phyloP scores from a whole-genome alignment of 2,888 invertebrate species.

The Volucella bombylans region DNA sequence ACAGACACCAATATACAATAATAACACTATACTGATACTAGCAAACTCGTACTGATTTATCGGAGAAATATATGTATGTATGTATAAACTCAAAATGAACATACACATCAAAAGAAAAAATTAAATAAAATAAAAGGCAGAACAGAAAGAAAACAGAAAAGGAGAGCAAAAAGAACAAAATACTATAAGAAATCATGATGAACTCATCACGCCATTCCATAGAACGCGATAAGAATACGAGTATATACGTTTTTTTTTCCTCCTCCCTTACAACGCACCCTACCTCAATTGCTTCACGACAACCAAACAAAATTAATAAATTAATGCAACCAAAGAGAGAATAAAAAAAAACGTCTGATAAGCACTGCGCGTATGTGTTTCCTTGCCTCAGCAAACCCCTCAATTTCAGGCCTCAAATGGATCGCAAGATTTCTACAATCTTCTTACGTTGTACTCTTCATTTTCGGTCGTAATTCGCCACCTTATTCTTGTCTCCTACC shows the following conservation, averaged over 20 bases:
- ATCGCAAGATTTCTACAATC: conserved; percentile 11
- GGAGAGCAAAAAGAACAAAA: conserved; percentile 8
- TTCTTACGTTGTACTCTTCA: too few species aligned
- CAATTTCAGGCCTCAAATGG: background rate
- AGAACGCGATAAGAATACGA: conserved; percentile 63
- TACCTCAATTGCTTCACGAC: background rate
- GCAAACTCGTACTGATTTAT: conserved; percentile 2
- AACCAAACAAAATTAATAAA: conserved; percentile 25
- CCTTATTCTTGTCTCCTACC: background rate
- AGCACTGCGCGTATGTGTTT: conserved; percentile 43
- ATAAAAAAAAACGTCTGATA: conserved; percentile 20
- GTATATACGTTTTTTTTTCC: conserved; percentile 7
- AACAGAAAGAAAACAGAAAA: conserved; percentile 19
- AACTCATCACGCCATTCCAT: conserved; percentile 71
- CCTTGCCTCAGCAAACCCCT: conserved; percentile 7
- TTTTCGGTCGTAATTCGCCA: background rate
- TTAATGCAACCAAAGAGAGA: conserved; percentile 18
- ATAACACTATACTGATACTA: conserved; percentile 7
- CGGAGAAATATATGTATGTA: conserved; percentile 12
- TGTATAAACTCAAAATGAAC: conserved; percentile 44
- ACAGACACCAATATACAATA: conserved; percentile 19
- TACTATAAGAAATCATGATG: conserved; percentile 49
- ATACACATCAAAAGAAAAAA: conserved; percentile 16
- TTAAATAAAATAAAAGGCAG: conserved; percentile 18
- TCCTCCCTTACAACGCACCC: background rate